A percentile compares a stretch with the other conserved stretches of the same genome.
These are phyloP conservation scores for Parauchenoglanis punctatus DNA, from an alignment of 2,797 vertebrate species.

Conservation along the genomic window DNA sequence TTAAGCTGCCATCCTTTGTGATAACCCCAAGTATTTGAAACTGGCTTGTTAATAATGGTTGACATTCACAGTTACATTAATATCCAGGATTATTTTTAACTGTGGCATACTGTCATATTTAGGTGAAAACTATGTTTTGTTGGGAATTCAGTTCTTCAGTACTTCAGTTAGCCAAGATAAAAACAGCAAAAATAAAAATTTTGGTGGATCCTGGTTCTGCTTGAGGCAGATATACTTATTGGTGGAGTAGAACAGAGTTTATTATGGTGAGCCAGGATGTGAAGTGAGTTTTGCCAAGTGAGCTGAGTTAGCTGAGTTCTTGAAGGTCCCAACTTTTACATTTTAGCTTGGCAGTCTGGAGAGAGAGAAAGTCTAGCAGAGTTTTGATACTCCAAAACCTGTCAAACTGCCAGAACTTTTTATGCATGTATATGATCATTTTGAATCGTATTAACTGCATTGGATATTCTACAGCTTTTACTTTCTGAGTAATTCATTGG, in stretches of 20 bases:
- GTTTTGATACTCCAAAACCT: slow-evolving; percentile 15
- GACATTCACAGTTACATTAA: slow-evolving; percentile 1
- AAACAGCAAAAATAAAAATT: background rate
- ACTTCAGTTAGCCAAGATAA: background rate
- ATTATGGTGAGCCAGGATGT: background rate
- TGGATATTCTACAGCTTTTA: slow-evolving; percentile 5
- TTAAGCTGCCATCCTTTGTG: too few relatives aligned
- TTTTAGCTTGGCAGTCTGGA: slow-evolving; percentile 36
- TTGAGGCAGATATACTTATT: background rate
- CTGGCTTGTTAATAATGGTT: background rate
- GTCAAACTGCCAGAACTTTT: slow-evolving; percentile 30
- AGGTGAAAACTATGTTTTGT: background rate
- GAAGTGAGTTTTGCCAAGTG: slow-evolving; percentile 26
- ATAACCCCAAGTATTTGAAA: too few relatives aligned
- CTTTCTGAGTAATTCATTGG: background rate
- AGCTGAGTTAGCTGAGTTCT: slow-evolving; percentile 21
- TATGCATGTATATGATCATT: background rate
- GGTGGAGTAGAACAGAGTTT: slow-evolving; percentile 15
- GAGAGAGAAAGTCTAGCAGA: slow-evolving; percentile 7
- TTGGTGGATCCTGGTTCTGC: background rate
- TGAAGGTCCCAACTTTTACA: slow-evolving; percentile 31
- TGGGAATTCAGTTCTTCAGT: background rate
- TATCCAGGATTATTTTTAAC: background rate
- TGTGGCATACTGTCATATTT: background rate
- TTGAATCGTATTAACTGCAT: background rate